Conservation (phyloP, 37 sponge, comb jelly and placozoan species). For the Cladorhizidae sp. region DNA sequence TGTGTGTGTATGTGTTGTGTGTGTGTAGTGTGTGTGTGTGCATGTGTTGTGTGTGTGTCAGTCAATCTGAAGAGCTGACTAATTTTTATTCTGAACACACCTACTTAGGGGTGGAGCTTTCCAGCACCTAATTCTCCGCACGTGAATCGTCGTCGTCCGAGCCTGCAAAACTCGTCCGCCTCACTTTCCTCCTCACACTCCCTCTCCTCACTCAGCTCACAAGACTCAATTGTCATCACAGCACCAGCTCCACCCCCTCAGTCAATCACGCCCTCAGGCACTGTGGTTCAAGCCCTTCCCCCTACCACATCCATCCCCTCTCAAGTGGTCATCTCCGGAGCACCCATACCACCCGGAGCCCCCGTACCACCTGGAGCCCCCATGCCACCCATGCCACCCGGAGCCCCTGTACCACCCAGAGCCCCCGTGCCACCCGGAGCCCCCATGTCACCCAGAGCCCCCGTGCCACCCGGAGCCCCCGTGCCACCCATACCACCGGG, state of each 20-base stretch:
- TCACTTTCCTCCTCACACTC: slow-evolving; percentile 33
- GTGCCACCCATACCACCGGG: too few relatives aligned
- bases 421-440: background rate
- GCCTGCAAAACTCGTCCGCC: background rate
- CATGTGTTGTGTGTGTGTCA: too few relatives aligned
- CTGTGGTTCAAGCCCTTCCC: slow-evolving; percentile 1
- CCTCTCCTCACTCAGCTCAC: slow-evolving; percentile 26
- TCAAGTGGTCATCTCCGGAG: background rate
- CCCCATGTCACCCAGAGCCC: background rate
- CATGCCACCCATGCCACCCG: background rate
- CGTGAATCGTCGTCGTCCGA: background rate
- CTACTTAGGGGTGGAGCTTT: slow-evolving; percentile 27
- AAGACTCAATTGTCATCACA: slow-evolving; percentile 12
- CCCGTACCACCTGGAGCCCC: slow-evolving; percentile 5
- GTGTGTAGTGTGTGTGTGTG: too few relatives aligned
- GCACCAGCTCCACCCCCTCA: slow-evolving; percentile 31
- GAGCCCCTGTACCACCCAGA: background rate
- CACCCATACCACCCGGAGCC: background rate
- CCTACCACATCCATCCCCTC: background rate
- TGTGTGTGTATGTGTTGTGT: too few relatives aligned
- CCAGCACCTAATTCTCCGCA: background rate
- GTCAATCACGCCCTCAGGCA: too few relatives aligned
- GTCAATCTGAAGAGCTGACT: too few relatives aligned
- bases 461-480: background rate
- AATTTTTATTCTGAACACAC: too few relatives aligned